Base-by-base conservation (phyloP, 1,140 invertebrate genomes). In the Leucophenga varia region DNA sequence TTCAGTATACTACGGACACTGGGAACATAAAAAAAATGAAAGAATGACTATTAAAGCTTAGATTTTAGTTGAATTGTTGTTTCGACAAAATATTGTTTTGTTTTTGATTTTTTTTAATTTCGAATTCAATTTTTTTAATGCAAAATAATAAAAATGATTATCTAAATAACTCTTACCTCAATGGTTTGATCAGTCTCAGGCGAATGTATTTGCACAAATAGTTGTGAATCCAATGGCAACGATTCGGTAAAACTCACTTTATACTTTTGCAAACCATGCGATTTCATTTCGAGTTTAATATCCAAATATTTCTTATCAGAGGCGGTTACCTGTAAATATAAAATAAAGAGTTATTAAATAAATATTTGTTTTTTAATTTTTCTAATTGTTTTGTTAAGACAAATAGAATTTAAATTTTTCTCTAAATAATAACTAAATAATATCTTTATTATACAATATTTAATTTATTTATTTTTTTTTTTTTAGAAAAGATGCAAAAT, bases 211-310 rank as follows among this genome's bases (percentile, higher is more conserved):
- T 54, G 25, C 19, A 59, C 46, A 42, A 51, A 67, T 9, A 61
- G 59, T 3, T 54, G 25, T 28, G 47, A 42, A 36, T 65, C 63
- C 35, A 58, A 30, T 16, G 58, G 61, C 13, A 67, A 43, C 10
- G 54, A 43, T 3, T 34, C 50, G 6, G 49, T 37, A 28, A 65
- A 59, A 30, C 19, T 30, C 12, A 67, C 49, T 13, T 55, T 55
- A 40, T 61, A 65, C 54, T 65, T 65, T 35, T 48, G 51, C 10
- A 61, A 5, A 16, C 61, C 61, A 39, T 65, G 59, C 2, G 47
- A 44, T 43, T 65, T 55, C 28, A 65, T 63, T 31, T 61, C 42
- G 12, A 67, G 47, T 3, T 67, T 58, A 7, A 65, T 37, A 36
- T 30, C 30, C 34, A 67, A 54, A 32, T 52, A 61, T 36, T 56